Evolutionary conservation across 2,113 vertebrate genomes (phyloP).

Genomic region (Lepus americanus): DNA sequence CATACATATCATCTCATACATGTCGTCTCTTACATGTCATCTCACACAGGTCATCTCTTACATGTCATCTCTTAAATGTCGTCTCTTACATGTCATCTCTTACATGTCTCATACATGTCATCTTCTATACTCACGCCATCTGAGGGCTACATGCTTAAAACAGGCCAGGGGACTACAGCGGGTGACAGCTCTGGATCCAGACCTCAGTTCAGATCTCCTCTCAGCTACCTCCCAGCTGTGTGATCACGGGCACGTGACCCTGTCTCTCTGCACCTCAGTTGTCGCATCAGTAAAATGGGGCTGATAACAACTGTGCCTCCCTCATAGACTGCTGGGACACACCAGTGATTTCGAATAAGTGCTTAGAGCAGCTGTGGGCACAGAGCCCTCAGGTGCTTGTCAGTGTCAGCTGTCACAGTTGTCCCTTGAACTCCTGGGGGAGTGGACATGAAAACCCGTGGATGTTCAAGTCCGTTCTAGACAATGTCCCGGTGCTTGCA

Average conservation of each 20-base stretch:
- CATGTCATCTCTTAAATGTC: too few relatives aligned
- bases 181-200: neutral
- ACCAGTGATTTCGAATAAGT: neutral
- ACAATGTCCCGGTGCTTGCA: too few relatives aligned
- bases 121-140: neutral
- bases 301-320: neutral
- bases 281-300: neutral
- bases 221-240: neutral
- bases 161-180: neutral
- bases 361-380: neutral
- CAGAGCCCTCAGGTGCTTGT: neutral
- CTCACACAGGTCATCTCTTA: too few relatives aligned
- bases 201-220: neutral
- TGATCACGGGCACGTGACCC: neutral
- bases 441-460: too few relatives aligned
- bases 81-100: too few relatives aligned
- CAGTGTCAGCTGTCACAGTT: neutral
- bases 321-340: neutral
- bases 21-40: too few relatives aligned
- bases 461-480: too few relatives aligned
- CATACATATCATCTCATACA: too few relatives aligned
- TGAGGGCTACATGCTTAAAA: neutral
- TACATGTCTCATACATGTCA: too few relatives aligned
- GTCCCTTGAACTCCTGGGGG: too few relatives aligned
- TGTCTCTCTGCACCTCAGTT: neutral